A percentile compares a stretch with the other conserved stretches of the same genome.
These are phyloP conservation scores for Coluber constrictor DNA, from an alignment of 2,797 vertebrate genomes.

Conservation along the genomic window DNA sequence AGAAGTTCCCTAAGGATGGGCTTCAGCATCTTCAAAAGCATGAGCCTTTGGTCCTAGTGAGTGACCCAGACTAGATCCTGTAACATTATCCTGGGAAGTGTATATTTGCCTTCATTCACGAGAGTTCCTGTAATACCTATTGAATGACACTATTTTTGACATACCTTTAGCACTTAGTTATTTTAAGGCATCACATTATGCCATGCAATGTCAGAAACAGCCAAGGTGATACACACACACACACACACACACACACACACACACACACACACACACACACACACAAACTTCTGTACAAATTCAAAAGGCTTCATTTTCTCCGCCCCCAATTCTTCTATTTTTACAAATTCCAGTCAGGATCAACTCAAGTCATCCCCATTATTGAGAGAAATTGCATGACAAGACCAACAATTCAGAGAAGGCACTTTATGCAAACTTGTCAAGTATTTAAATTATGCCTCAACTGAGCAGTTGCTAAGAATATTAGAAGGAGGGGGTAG, in stretches of 20 bases:
- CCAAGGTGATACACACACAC: constrained; percentile 36
- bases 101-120: background rate
- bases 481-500: constrained; percentile 2
- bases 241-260: background rate
- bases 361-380: constrained; percentile 34
- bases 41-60: background rate
- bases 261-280: background rate
- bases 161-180: constrained; percentile 42
- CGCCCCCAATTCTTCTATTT: constrained; percentile 35
- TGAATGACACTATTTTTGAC: constrained; percentile 40
- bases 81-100: background rate
- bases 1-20: background rate
- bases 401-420: constrained; percentile 36
- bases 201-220: constrained; percentile 32
- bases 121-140: constrained; percentile 28
- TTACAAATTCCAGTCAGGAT: constrained; percentile 45
- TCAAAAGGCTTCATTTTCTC: constrained; percentile 25
- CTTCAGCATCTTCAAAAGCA: background rate
- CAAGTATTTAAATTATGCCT: constrained; percentile 41
- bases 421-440: constrained; percentile 32
- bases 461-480: constrained; percentile 18
- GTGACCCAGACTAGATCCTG: background rate
- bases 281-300: background rate
- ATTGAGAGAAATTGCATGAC: constrained; percentile 39
- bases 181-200: constrained; percentile 43